These are phyloP conservation scores for Volucella inanis DNA, from an alignment of 2,888 invertebrate species.

Conservation along the genomic window DNA sequence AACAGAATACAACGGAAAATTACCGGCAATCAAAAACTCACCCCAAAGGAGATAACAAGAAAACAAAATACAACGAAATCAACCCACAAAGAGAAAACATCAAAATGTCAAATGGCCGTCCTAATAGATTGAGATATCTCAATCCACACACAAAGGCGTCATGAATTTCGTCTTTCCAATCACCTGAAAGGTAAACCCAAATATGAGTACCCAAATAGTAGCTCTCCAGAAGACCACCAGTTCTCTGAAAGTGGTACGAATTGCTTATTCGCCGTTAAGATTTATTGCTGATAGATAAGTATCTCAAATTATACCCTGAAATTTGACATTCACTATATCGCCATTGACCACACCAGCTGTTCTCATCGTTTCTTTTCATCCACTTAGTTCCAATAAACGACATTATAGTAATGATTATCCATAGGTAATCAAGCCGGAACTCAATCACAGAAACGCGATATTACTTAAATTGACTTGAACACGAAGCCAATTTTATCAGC, in stretches of 20 bases:
- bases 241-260: background rate
- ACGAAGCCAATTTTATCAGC: background rate
- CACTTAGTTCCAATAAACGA: constrained; percentile 10
- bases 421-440: constrained; percentile 16
- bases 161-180: too few relatives aligned
- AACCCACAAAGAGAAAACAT: too few relatives aligned
- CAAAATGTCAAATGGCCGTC: too few relatives aligned
- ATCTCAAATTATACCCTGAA: background rate
- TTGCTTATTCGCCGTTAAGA: background rate
- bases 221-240: too few relatives aligned
- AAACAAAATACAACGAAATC: too few relatives aligned
- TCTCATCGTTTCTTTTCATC: background rate
- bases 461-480: constrained; percentile 40
- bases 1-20: too few relatives aligned
- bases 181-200: too few relatives aligned
- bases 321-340: background rate
- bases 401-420: constrained; percentile 19
- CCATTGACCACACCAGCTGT: background rate
- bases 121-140: too few relatives aligned
- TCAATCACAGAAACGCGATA: constrained; percentile 27
- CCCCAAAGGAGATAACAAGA: too few relatives aligned
- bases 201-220: too few relatives aligned
- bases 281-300: background rate
- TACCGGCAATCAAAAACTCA: too few relatives aligned
- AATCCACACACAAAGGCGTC: too few relatives aligned